Conservation (phyloP, 2,797 vertebrate species). For the Hippopotamyrus pictus region DNA sequence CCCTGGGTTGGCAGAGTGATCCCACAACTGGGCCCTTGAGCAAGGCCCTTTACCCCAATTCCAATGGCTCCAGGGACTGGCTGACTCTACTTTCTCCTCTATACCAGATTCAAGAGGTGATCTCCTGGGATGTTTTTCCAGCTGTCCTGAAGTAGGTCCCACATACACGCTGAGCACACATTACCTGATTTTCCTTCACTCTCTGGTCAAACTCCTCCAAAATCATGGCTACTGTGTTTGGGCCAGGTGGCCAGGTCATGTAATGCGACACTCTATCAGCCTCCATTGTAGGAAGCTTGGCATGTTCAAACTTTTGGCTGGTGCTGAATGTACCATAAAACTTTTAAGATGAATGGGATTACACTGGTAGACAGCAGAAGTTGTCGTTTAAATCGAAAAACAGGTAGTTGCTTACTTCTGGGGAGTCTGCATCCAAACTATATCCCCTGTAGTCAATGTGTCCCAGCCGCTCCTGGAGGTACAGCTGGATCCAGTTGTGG, state of each 20-base stretch:
- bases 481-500: conserved; percentile 78
- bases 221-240: neutral
- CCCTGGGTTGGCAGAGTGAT: neutral
- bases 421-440: conserved; percentile 57
- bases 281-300: neutral
- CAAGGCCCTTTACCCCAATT: neutral
- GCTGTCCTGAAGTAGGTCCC: neutral
- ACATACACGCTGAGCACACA: neutral
- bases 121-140: neutral
- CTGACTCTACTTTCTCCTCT: neutral
- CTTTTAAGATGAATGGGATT: neutral
- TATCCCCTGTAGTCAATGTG: conserved; percentile 74
- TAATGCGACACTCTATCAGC: neutral
- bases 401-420: conserved; percentile 44
- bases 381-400: neutral
- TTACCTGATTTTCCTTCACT: neutral
- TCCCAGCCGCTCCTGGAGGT: conserved; percentile 73
- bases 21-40: neutral
- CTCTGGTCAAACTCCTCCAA: neutral
- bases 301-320: neutral
- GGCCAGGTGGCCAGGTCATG: neutral
- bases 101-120: neutral
- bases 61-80: neutral
- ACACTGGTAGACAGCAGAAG: neutral
- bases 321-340: neutral